A percentile compares a stretch with the other conserved stretches of the same genome.
Conservation (phyloP, 2,888 invertebrate species). For the Tipula confusa region DNA sequence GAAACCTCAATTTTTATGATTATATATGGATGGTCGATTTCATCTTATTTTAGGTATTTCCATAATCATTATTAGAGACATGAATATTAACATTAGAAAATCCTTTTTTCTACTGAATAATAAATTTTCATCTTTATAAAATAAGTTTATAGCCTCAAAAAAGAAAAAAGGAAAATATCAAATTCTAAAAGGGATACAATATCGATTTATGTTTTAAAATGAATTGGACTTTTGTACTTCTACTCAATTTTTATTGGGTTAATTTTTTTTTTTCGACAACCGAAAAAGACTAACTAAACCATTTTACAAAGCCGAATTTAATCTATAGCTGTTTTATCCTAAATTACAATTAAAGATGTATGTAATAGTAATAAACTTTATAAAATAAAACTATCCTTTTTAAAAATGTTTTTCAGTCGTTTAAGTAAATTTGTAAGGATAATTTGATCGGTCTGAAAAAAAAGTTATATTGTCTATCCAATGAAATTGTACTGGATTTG, state of each 20-base stretch:
- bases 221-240: neutral
- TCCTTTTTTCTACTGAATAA: conserved; percentile 15
- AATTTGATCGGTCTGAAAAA: neutral
- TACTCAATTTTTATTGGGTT: neutral
- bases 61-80: conserved; percentile 25
- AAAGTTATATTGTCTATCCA: too few species aligned
- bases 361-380: neutral
- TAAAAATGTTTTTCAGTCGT: neutral
- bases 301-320: neutral
- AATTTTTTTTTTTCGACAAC: neutral
- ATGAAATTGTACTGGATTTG: too few species aligned
- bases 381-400: neutral
- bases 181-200: neutral
- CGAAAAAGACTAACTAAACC: neutral
- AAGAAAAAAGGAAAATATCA: neutral
- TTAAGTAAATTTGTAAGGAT: neutral
- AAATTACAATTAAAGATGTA: conserved; percentile 5
- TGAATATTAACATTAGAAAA: conserved; percentile 20
- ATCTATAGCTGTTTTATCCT: neutral
- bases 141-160: neutral
- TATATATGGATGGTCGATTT: neutral
- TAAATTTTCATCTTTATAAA: neutral
- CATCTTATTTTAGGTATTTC: conserved; percentile 1
- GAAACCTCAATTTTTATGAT: neutral
- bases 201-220: neutral